Percentiles rank a stretch among this genome's conserved stretches.
These are phyloP conservation scores for Steinernema feltiae DNA, from an alignment of 1,140 invertebrate genomes.

Conservation along the genomic window DNA sequence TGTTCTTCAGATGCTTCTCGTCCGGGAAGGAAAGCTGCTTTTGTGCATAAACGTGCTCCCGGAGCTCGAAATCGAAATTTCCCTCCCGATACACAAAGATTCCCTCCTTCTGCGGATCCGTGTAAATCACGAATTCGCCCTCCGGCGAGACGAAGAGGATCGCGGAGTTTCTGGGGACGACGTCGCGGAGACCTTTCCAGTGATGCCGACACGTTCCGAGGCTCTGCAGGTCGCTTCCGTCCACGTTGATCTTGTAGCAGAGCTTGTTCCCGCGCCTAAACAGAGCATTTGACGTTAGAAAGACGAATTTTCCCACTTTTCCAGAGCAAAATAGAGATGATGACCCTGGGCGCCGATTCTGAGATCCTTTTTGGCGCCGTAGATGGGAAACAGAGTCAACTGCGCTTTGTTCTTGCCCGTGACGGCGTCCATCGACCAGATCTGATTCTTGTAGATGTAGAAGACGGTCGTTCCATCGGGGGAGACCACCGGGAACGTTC, in stretches of 20 bases:
- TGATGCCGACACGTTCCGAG: not conserved
- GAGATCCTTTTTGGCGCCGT: not conserved
- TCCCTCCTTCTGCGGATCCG: not conserved
- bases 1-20: slow-evolving; percentile 39
- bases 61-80: too few species aligned
- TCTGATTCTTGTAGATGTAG: slow-evolving; percentile 8
- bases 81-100: not conserved
- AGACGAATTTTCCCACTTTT: not conserved
- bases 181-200: not conserved
- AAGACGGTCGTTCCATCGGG: not conserved
- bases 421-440: not conserved
- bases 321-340: not conserved
- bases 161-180: not conserved
- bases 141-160: not conserved
- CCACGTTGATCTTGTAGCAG: not conserved
- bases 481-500: not conserved
- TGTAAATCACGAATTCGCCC: not conserved
- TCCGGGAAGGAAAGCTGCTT: not conserved
- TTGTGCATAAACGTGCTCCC: not conserved
- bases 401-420: not conserved
- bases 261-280: not conserved
- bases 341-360: not conserved
- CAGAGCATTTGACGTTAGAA: not conserved
- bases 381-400: not conserved
- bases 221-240: not conserved